Base-by-base conservation (phyloP, 2,113 vertebrate species). In the Notothenia coriiceps region DNA sequence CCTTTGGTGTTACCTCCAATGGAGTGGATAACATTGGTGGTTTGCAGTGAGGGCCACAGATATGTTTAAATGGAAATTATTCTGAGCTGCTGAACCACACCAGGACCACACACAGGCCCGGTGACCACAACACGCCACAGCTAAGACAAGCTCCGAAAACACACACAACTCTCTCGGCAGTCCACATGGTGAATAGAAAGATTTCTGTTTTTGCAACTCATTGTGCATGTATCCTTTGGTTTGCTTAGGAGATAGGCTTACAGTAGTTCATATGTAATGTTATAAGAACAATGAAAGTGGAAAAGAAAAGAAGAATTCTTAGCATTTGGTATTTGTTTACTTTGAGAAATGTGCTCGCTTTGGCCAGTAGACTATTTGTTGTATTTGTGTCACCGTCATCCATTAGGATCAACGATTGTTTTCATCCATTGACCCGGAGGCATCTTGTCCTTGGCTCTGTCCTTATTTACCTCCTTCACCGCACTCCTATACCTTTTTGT, bases 51-150 rank as follows among this genome's bases (percentile, higher is more conserved):
- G 70, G 74, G 79, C 92, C 84, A 35, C 86, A 91, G 86, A 94
- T 89, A 93, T 91, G 85, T 92, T 92, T 64, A 84, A 92, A 92
- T 91, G 88, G 86, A 88, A 92, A 86, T 83, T 73, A 91, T 90
- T 89, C 73, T 86, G 84, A 86, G 82, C 87, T 88, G 90, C 86
- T 85, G 88, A 92, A 89, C 89, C 89, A 84, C 83, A 92, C 64
- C 68, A 86, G 88, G 93, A 91, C 92, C 93, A 93, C 93, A 92
- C 92, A 91, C 90, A 90, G 87, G 73, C 83, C 75, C 15, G 2
- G 66, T 71, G 88, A 92, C 88, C 88, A 90, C 92, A 93, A 91
- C 88, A 89, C 73, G 70, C 89, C 92, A 84, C 75, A 76, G 83
- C 80, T 68, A 84, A 85, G 84, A 83, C 82, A 88, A 86, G 88